These are phyloP conservation scores for Erinaceus europaeus DNA, from an alignment of 2,113 vertebrate genomes.

Conservation along the genomic window DNA sequence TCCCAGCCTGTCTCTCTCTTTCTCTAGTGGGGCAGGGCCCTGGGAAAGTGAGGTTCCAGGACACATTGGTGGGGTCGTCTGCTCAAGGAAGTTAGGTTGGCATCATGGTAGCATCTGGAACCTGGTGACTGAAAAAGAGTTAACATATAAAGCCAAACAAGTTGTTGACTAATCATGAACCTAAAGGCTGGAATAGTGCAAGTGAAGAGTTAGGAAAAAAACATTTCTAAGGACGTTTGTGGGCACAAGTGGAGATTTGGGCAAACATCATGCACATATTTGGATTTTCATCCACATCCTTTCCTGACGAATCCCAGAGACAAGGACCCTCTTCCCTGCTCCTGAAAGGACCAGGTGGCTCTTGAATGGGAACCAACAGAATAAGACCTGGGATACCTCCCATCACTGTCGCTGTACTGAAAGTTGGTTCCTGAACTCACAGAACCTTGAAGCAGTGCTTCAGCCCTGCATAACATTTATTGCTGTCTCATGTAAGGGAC, in stretches of 20 bases:
- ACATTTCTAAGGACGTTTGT: not conserved
- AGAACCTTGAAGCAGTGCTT: not conserved
- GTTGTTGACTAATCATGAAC: too few species aligned
- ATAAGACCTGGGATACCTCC: not conserved
- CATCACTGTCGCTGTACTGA: not conserved
- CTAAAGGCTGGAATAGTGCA: too few species aligned
- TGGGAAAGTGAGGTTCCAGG: too few species aligned
- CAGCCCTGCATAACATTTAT: not conserved
- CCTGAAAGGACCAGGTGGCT: not conserved
- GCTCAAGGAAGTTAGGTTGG: too few species aligned
- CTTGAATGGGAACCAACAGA: not conserved
- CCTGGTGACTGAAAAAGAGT: too few species aligned
- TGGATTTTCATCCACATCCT: not conserved
- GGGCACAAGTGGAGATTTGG: not conserved
- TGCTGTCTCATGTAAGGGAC: not conserved
- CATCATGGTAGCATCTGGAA: too few species aligned
- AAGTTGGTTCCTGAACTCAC: too few species aligned
- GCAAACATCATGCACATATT: not conserved
- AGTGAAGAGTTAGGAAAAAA: too few species aligned
- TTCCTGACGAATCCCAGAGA: not conserved
- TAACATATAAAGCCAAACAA: too few species aligned
- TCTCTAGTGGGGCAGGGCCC: too few species aligned
- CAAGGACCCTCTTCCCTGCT: not conserved
- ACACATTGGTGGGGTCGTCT: too few species aligned
- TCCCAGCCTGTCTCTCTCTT: too few species aligned